These are phyloP conservation scores for Psix sp. DNA, from an alignment of 1,140 invertebrate species.

Conservation along the genomic window DNA sequence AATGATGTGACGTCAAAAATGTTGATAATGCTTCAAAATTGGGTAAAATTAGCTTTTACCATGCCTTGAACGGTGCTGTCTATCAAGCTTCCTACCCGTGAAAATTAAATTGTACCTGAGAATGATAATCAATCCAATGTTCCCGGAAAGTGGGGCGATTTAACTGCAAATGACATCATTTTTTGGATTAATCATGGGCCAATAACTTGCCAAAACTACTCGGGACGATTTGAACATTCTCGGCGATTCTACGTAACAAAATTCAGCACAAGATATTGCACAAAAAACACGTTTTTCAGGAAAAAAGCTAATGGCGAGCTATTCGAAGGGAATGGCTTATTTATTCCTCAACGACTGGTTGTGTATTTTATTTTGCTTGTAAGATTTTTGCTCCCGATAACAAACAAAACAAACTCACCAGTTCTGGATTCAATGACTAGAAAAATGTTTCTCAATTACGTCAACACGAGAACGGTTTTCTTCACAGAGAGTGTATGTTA, in stretches of 20 bases:
- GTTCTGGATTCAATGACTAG: not conserved
- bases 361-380: not conserved
- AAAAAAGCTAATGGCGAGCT: not conserved
- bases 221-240: conserved; percentile 15
- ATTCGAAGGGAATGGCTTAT: not conserved
- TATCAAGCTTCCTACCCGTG: too few species aligned
- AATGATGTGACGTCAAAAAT: too few species aligned
- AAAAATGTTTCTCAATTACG: conserved; percentile 1
- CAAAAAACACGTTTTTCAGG: conserved; percentile 15
- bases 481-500: conserved; percentile 22
- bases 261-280: conserved; percentile 13
- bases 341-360: not conserved
- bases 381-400: not conserved
- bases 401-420: not conserved
- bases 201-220: conserved; percentile 20
- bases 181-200: conserved; percentile 24
- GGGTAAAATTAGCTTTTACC: too few species aligned
- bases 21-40: too few species aligned
- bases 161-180: conserved; percentile 1
- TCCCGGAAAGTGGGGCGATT: conserved; percentile 22
- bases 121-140: conserved; percentile 19
- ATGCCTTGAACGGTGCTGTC: too few species aligned
- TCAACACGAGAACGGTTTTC: not conserved
- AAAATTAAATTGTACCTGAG: too few species aligned
- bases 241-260: conserved; percentile 12